Evolutionary conservation across 2,113 vertebrate species (phyloP).

Genomic region (Trogon surrucura): DNA sequence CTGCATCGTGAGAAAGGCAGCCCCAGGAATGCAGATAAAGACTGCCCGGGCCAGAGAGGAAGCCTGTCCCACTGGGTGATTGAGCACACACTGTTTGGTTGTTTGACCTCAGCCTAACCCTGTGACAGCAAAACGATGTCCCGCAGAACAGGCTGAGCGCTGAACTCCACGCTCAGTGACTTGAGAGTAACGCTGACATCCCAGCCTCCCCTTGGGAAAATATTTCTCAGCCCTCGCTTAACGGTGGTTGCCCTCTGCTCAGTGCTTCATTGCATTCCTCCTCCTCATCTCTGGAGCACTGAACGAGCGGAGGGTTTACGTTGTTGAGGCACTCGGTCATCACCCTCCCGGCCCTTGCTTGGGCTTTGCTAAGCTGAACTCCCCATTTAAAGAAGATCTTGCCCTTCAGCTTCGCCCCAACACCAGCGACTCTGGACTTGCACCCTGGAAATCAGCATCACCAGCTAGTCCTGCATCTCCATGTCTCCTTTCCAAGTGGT

Average conservation of each 20-base stretch:
- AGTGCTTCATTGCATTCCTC: not conserved
- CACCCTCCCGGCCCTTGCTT: not conserved
- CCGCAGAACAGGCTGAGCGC: not conserved
- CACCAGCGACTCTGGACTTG: not conserved
- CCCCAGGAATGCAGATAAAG: not conserved
- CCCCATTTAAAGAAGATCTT: not conserved
- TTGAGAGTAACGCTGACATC: not conserved
- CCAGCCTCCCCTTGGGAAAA: not conserved
- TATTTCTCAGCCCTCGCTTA: not conserved
- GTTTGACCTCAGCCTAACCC: not conserved
- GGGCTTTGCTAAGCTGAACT: not conserved
- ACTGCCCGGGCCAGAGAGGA: not conserved
- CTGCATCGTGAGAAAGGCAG: not conserved
- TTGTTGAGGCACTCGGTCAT: not conserved
- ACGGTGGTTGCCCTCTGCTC: not conserved
- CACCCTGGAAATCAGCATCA: not conserved
- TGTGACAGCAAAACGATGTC: not conserved
- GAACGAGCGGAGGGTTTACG: not conserved
- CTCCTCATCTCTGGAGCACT: fast-evolving
- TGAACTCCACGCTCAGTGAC: not conserved
- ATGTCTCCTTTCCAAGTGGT: not conserved
- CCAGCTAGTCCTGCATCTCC: not conserved
- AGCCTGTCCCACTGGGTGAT: not conserved
- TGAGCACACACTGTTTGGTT: not conserved
- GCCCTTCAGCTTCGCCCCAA: not conserved